Percentiles rank a stretch among this genome's conserved stretches.
These are phyloP conservation scores for Melanotaenia trifasciata DNA, from an alignment of 2,797 vertebrate species.

Conservation along the genomic window DNA sequence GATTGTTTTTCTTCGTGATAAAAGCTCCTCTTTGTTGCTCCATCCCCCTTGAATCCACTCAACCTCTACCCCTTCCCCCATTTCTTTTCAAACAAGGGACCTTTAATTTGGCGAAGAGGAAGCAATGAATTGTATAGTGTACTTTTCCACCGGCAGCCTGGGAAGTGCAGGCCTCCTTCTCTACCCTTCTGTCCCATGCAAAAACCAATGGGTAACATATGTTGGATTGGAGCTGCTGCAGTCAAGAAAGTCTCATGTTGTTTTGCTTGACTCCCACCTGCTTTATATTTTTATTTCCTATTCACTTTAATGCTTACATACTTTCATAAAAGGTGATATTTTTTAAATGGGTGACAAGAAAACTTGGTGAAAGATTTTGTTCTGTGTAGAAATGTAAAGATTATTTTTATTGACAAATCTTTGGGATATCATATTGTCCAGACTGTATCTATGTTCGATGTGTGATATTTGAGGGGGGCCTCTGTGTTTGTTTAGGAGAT, in stretches of 20 bases:
- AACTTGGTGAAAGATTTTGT: slow-evolving; percentile 51
- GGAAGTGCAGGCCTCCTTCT: slow-evolving; percentile 62
- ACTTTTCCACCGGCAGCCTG: slow-evolving; percentile 76
- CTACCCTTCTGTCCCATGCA: slow-evolving; percentile 18
- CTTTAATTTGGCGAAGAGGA: slow-evolving; percentile 84
- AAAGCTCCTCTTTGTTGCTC: slow-evolving; percentile 68
- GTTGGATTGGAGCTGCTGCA: slow-evolving; percentile 51
- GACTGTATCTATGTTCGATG: not conserved
- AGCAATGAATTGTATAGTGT: slow-evolving; percentile 85
- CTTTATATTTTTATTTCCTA: not conserved
- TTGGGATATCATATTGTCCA: slow-evolving; percentile 42
- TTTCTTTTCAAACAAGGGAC: slow-evolving; percentile 81
- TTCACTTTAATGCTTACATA: not conserved
- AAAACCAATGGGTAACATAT: slow-evolving; percentile 78
- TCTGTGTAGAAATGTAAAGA: slow-evolving; percentile 31
- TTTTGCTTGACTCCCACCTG: not conserved
- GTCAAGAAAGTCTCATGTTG: not conserved
- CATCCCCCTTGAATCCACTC: slow-evolving; percentile 36
- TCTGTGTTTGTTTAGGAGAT: slow-evolving; percentile 14
- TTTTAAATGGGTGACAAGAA: slow-evolving; percentile 21
- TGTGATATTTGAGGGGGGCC: slow-evolving; percentile 8
- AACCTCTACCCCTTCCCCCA: slow-evolving; percentile 31
- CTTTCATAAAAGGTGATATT: slow-evolving; percentile 8
- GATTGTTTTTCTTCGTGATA: slow-evolving; percentile 68
- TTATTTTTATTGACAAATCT: slow-evolving; percentile 55